phyloP scores from a whole-genome alignment of 2,888 invertebrate species.

The Teleiodes luculella region DNA sequence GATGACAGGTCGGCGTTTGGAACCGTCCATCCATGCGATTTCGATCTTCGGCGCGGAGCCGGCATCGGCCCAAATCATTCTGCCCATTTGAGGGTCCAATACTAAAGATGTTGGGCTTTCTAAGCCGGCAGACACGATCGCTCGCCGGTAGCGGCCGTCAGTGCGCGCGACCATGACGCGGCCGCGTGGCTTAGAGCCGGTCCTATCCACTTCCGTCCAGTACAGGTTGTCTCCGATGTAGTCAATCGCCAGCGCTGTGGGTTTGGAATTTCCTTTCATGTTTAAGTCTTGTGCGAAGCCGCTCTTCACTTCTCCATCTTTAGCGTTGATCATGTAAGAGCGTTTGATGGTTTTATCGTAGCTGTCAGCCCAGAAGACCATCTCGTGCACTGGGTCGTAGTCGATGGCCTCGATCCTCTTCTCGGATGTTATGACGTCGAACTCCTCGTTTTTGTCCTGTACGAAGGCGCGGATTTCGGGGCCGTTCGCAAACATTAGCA shows the following conservation, averaged over 20 bases:
- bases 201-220: constrained; percentile 92
- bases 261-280: constrained; percentile 89
- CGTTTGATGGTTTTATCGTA: constrained; percentile 94
- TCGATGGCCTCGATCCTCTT: constrained; percentile 95
- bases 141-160: constrained; percentile 92
- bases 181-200: constrained; percentile 86
- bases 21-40: constrained; percentile 97
- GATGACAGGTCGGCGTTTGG: constrained; percentile 88
- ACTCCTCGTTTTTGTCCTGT: constrained; percentile 82
- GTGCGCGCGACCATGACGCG: constrained; percentile 92
- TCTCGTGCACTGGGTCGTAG: constrained; percentile 89
- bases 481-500: constrained; percentile 88
- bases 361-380: constrained; percentile 97
- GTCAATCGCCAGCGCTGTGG: constrained; percentile 94
- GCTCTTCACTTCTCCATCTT: constrained; percentile 86
- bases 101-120: constrained; percentile 93
- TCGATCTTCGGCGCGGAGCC: constrained; percentile 96
- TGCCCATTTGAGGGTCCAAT: constrained; percentile 90
- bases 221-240: constrained; percentile 96
- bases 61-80: constrained; percentile 96
- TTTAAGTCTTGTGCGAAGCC: constrained; percentile 93
- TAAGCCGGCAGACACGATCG: constrained; percentile 86
- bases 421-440: constrained; percentile 89
- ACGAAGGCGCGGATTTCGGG: constrained; percentile 90
- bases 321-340: constrained; percentile 91